Percentiles rank a stretch among this genome's conserved stretches.
Conservation (phyloP, 2,888 invertebrate genomes). For the Alentia gelatinosa region DNA sequence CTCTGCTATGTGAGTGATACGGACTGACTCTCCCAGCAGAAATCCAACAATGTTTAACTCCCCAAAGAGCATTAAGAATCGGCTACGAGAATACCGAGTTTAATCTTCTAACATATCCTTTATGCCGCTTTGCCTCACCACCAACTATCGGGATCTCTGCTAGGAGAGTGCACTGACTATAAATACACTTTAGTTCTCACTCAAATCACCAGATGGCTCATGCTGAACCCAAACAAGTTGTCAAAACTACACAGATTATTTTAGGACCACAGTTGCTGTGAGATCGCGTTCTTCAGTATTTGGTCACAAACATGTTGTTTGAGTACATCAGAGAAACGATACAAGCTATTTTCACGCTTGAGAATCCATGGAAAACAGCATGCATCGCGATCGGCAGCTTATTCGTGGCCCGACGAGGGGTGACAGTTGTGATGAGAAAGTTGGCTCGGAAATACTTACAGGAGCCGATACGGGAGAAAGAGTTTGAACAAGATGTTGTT, state of each 20-base stretch:
- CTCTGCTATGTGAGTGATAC: too few relatives aligned
- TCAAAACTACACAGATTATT: not conserved
- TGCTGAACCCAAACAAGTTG: too few relatives aligned
- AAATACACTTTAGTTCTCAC: not conserved
- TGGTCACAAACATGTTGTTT: not conserved
- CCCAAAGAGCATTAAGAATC: too few relatives aligned
- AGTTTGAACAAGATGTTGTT: not conserved
- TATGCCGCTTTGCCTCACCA: too few relatives aligned
- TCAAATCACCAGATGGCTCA: not conserved
- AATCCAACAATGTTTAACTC: too few relatives aligned
- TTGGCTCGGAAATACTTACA: constrained; percentile 65
- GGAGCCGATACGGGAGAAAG: not conserved
- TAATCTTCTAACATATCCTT: too few relatives aligned
- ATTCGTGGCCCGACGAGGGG: not conserved
- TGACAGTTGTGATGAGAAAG: not conserved
- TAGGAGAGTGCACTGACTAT: not conserved
- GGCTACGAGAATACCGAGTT: too few relatives aligned
- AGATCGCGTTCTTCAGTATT: not conserved
- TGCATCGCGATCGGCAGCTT: not conserved
- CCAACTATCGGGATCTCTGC: too few relatives aligned
- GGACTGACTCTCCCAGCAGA: too few relatives aligned
- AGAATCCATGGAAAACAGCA: not conserved
- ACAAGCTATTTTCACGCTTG: not conserved
- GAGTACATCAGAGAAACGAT: not conserved
- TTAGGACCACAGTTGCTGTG: not conserved